These are phyloP conservation scores for Drosophila ficusphila DNA, from an alignment of 1,140 invertebrate species.

Conservation along the genomic window DNA sequence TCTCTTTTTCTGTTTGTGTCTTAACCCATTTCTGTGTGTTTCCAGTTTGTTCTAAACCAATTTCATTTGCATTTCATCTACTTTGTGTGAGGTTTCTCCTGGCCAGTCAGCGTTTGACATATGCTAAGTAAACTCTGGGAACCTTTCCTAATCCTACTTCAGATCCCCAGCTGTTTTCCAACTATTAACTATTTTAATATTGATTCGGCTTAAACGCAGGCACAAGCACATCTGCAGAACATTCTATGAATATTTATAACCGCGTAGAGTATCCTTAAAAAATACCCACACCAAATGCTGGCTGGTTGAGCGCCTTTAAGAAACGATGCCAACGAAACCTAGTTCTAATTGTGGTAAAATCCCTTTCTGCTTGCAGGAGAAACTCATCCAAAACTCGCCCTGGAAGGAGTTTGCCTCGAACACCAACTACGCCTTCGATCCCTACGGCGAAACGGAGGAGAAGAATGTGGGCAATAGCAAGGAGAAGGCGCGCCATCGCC, in stretches of 20 bases:
- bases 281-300: conserved; percentile 69
- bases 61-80: conserved; percentile 23
- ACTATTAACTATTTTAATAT: conserved; percentile 13
- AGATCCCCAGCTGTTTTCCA: not conserved
- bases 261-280: no score
- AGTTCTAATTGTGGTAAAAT: conserved; percentile 11
- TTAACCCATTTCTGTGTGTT: conserved; percentile 22
- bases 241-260: conserved; percentile 8
- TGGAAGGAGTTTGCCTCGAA: conserved; percentile 95
- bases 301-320: conserved; percentile 69
- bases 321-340: not conserved
- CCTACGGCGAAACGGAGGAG: conserved; percentile 91
- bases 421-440: conserved; percentile 94
- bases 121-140: conserved; percentile 19
- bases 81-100: conserved; percentile 39
- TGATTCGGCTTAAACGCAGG: conserved; percentile 44
- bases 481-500: conserved; percentile 67
- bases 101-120: conserved; percentile 75
- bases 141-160: not conserved
- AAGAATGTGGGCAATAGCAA: conserved; percentile 86
- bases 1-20: conserved; percentile 2
- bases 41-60: conserved; percentile 33
- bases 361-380: conserved; percentile 87
- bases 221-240: conserved; percentile 53
- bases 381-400: conserved; percentile 91